These are phyloP conservation scores for Frieseomelitta varia DNA, from an alignment of 1,140 invertebrate species.

Conservation along the genomic window DNA sequence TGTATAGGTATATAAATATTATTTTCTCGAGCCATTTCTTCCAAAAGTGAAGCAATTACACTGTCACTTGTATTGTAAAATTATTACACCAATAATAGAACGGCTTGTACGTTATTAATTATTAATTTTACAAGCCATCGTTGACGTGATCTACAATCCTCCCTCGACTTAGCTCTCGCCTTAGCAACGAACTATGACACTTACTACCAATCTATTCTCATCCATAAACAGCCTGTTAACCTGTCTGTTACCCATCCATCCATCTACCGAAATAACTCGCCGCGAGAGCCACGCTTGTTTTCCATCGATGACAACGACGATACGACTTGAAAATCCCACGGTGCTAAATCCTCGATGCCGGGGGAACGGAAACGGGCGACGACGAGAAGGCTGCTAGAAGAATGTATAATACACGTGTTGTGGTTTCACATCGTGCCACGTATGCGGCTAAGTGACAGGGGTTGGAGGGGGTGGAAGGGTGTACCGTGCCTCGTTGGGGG, in stretches of 20 bases:
- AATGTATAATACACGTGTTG: neutral
- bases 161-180: no score
- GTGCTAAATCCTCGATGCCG: neutral
- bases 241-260: neutral
- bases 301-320: neutral
- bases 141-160: neutral
- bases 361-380: neutral
- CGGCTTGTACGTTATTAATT: no score
- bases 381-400: neutral
- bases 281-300: neutral
- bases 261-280: neutral
- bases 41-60: no score
- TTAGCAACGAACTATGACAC: neutral
- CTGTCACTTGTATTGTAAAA: neutral
- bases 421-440: neutral
- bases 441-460: slow-evolving; percentile 21
- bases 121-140: neutral
- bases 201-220: neutral
- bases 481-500: no score
- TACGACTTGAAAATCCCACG: neutral
- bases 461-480: neutral
- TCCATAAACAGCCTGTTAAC: neutral
- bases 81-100: neutral
- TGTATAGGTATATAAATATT: no score
- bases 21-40: no score